Conservation (phyloP, 2,113 vertebrate species). For the Indicator maculatus region DNA sequence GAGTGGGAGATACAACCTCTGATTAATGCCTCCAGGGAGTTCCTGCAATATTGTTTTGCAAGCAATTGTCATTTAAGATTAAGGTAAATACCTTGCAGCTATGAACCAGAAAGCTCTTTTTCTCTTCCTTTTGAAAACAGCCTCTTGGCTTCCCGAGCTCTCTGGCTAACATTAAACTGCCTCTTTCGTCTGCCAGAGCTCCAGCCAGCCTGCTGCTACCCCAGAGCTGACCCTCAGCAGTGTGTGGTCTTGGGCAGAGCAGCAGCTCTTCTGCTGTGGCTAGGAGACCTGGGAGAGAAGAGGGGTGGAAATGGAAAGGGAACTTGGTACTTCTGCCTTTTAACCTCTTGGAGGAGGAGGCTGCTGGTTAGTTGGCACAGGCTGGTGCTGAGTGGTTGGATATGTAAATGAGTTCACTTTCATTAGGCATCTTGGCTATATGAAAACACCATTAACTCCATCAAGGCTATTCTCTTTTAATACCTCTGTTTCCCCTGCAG, state of each 20-base stretch:
- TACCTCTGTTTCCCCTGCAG: not conserved
- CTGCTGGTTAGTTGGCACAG: not conserved
- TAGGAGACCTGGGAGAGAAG: too few relatives aligned
- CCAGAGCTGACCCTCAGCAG: not conserved
- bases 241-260: accelerated
- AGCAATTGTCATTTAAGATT: conserved; percentile 24
- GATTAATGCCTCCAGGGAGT: not conserved
- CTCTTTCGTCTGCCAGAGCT: not conserved
- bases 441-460: conserved; percentile 2
- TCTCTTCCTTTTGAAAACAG: not conserved
- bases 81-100: conserved; percentile 34
- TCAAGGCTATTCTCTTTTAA: not conserved
- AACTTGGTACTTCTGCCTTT: not conserved
- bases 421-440: not conserved
- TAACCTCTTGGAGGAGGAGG: not conserved
- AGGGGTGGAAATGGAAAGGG: not conserved
- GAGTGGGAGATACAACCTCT: not conserved
- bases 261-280: accelerated
- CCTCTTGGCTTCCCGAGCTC: not conserved
- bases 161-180: not conserved
- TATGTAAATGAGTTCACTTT: not conserved
- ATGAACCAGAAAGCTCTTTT: not conserved
- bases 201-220: not conserved
- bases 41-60: conserved; percentile 11
- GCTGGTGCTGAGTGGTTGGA: not conserved